A percentile compares a stretch with the other conserved stretches of the same genome.
phyloP scores from a whole-genome alignment of 2,797 vertebrate genomes.

The Myiothlypis chrysogaster region DNA sequence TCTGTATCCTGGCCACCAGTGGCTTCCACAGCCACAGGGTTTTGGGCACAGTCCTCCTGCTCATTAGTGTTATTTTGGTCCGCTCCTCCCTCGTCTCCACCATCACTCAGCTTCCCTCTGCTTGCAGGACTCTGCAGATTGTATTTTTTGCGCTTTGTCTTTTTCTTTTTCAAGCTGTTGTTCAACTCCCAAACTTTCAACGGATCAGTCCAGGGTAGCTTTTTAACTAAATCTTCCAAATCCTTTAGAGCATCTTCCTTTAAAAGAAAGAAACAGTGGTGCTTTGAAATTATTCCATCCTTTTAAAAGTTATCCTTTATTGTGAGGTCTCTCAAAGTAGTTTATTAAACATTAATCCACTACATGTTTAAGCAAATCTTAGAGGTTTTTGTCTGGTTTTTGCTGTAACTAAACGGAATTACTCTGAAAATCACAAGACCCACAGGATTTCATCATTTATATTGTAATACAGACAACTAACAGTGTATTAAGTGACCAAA shows the following conservation, averaged over 20 bases:
- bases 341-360: neutral
- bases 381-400: neutral
- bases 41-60: neutral
- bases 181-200: conserved; percentile 92
- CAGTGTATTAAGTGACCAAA: neutral
- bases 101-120: conserved; percentile 46
- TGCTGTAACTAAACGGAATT: neutral
- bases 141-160: conserved; percentile 78
- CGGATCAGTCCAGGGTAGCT: conserved; percentile 85
- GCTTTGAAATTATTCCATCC: neutral
- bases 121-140: conserved; percentile 1
- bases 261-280: conserved; percentile 10
- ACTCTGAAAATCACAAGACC: neutral
- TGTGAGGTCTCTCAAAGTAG: neutral
- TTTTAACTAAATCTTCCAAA: conserved; percentile 84
- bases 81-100: conserved; percentile 14
- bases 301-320: neutral
- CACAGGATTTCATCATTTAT: accelerated
- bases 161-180: conserved; percentile 88
- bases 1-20: neutral
- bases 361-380: neutral
- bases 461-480: neutral
- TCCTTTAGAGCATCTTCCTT: conserved; percentile 92
- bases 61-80: neutral
- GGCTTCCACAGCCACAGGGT: neutral